Evolutionary conservation across 1,140 invertebrate species (phyloP), one percentile per base, ranked within the genome.

Genomic region (Drosophila kanapiae): DNA sequence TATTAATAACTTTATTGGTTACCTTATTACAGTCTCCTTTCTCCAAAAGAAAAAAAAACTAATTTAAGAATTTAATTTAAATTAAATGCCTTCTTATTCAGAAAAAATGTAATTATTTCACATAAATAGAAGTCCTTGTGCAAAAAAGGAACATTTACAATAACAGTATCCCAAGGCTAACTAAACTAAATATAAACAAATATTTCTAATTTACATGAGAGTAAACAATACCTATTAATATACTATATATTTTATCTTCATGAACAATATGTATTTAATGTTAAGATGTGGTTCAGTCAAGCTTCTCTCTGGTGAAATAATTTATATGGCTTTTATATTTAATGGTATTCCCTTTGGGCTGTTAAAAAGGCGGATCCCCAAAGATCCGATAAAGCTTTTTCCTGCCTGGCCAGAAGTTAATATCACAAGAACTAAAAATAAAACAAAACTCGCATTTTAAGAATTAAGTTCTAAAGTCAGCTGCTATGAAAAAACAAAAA

Each of bases 1-100:
- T 54, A 54, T 54, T 54, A 37, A 35, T 14, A 37, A 35, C 51
- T 54, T 35, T 53, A 53, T 53, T 31, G 49, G 31, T 54, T 53
- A 18, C 51, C 51, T 14, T 37, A 54, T 37, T 54, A 54, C 16
- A 33, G 14, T 54, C 33, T 23, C 51, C 51, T 54, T 54, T 54
- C 51, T 54, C 51, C 33, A 37, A 54, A 33, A 18, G 31, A 13
- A 37, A 11, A 9, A 40, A 27, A 18, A 54, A 37, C 33, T 37
- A 14, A 37, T 23, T 54, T 54, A 0, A 54, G 33, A 54, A 14
- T 31, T 9, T 37, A 37, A 54, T 54, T 54, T 23, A 23, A 54
- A 53, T 33, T 14, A 54, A 54, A 37, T 14, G 14, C 2, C 16
- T 18, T 23, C 9, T 23, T 13, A 18, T 51, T 16, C 11, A 3